phyloP scores from a whole-genome alignment of 2,113 vertebrate genomes.

The Rhineura floridana region DNA sequence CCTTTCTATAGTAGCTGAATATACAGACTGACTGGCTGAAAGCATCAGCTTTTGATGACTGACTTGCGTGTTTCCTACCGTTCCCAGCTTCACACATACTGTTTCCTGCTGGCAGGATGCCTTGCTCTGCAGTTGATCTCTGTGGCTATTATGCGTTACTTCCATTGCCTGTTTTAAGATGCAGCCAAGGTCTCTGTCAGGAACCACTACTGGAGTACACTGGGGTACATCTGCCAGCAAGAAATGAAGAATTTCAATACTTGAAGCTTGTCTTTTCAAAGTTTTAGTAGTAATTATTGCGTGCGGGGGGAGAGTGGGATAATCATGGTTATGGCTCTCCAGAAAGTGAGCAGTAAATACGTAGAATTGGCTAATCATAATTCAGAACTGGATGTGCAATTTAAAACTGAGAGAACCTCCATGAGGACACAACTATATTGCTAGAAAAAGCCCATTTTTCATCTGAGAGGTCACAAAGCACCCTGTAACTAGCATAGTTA shows the following conservation, averaged over 20 bases:
- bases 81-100: constrained; percentile 53
- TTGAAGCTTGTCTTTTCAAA: constrained; percentile 60
- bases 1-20: constrained; percentile 97
- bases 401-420: constrained; percentile 47
- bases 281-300: constrained; percentile 41
- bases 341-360: constrained; percentile 49
- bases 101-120: constrained; percentile 92
- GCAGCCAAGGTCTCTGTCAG: constrained; percentile 54
- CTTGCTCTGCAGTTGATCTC: constrained; percentile 71
- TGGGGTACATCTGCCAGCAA: constrained; percentile 68
- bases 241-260: constrained; percentile 65
- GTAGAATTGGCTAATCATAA: constrained; percentile 57
- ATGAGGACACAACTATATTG: constrained; percentile 34
- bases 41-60: constrained; percentile 31
- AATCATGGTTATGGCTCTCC: constrained; percentile 25
- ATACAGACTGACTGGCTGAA: constrained; percentile 85
- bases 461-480: constrained; percentile 45
- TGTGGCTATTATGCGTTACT: constrained; percentile 57
- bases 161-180: constrained; percentile 56
- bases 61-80: background rate
- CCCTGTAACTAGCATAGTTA: constrained; percentile 59
- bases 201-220: constrained; percentile 70
- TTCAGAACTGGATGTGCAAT: constrained; percentile 57
- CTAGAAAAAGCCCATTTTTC: constrained; percentile 48
- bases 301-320: constrained; percentile 37